Conservation (phyloP, 2,113 vertebrate species). For the Alosa alosa region DNA sequence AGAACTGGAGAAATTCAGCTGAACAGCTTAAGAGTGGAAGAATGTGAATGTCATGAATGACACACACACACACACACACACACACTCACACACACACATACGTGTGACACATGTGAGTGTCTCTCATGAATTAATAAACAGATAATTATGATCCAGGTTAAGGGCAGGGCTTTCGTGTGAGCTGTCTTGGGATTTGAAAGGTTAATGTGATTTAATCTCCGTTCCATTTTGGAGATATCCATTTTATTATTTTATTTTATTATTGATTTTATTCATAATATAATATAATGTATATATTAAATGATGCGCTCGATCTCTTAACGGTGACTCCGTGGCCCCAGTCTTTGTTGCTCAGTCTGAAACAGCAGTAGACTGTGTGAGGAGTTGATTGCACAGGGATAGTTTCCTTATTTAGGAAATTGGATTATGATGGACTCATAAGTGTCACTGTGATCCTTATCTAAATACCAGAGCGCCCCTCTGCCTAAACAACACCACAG, state of each 20-base stretch:
- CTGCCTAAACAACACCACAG: no score
- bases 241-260: constrained; percentile 39
- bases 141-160: constrained; percentile 55
- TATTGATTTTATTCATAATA: no score
- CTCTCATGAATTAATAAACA: constrained; percentile 55
- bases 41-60: neutral
- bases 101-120: constrained; percentile 7
- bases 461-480: no score
- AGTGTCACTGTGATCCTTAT: constrained; percentile 40
- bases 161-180: constrained; percentile 48
- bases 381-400: constrained; percentile 21
- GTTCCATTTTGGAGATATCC: constrained; percentile 41
- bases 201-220: constrained; percentile 62
- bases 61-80: no score
- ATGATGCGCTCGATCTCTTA: constrained; percentile 36
- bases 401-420: constrained; percentile 62
- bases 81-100: neutral
- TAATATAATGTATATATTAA: no score
- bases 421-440: constrained; percentile 63
- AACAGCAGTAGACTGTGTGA: neutral
- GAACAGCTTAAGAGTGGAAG: neutral
- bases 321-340: constrained; percentile 26
- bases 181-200: constrained; percentile 49
- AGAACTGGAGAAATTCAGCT: neutral
- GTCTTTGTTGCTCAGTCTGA: no score